These are phyloP conservation scores for Drosophila malerkotliana DNA, from an alignment of 1,140 invertebrate species.

Conservation along the genomic window DNA sequence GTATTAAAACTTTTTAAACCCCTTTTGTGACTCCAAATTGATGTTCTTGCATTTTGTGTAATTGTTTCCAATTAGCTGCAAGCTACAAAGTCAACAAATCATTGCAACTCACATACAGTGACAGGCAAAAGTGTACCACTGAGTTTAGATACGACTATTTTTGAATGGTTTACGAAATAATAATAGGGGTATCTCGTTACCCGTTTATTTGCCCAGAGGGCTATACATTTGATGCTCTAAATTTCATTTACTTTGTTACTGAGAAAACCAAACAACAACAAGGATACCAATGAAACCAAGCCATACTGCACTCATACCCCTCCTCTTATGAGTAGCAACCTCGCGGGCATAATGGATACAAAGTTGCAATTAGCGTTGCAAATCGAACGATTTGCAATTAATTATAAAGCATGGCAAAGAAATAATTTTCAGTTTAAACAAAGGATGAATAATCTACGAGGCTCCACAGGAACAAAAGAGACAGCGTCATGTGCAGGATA, in stretches of 20 bases:
- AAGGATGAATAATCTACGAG: slow-evolving; percentile 38
- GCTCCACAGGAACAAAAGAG: background rate
- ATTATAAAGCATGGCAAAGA: slow-evolving; percentile 68
- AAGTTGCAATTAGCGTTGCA: slow-evolving; percentile 69
- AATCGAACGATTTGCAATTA: slow-evolving; percentile 71
- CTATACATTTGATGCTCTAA: slow-evolving; percentile 32
- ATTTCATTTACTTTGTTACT: slow-evolving; percentile 56
- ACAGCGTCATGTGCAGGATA: background rate
- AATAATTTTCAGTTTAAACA: slow-evolving; percentile 43
- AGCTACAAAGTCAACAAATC: slow-evolving; percentile 77
- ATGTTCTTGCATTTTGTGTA: slow-evolving; percentile 50
- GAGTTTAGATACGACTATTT: slow-evolving; percentile 6
- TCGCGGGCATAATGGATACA: slow-evolving; percentile 44
- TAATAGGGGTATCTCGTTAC: background rate
- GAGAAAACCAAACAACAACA: slow-evolving; percentile 30
- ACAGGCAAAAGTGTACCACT: slow-evolving; percentile 29
- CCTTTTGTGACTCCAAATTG: no score
- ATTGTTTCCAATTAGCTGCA: slow-evolving; percentile 76
- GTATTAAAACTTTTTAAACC: no score
- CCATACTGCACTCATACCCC: slow-evolving; percentile 7
- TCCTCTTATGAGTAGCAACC: background rate
- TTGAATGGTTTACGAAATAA: background rate
- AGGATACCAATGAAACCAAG: slow-evolving; percentile 34
- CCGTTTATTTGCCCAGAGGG: slow-evolving; percentile 15
- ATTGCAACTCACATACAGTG: slow-evolving; percentile 61